Evolutionary conservation across 1,140 invertebrate species (phyloP).

Genomic region (Pristionchus pacificus): DNA sequence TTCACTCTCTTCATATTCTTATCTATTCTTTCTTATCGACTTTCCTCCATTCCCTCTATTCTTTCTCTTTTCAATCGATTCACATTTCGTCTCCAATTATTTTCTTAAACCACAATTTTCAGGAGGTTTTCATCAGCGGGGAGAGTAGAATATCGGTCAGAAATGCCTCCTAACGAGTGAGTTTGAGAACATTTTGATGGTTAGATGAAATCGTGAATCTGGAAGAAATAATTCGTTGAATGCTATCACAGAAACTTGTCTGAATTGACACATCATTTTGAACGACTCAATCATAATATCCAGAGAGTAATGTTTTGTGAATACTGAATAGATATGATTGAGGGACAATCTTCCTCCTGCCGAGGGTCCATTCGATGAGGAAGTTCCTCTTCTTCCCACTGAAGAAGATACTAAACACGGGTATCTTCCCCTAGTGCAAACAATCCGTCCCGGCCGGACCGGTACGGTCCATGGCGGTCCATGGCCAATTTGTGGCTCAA

Average conservation of each 20-base stretch:
- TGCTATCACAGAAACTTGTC: not conserved
- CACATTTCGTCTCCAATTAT: not conserved
- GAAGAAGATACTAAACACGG: constrained; percentile 8
- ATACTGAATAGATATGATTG: constrained; percentile 7
- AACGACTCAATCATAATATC: not conserved
- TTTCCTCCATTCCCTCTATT: not conserved
- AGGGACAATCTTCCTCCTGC: constrained; percentile 28
- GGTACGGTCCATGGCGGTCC: too few species aligned
- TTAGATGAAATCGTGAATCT: not conserved
- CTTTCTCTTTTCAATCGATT: not conserved
- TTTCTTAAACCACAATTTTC: constrained; percentile 15
- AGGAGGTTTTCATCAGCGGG: constrained; percentile 9
- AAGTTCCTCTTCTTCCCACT: constrained; percentile 16
- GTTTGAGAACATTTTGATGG: not conserved
- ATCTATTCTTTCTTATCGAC: not conserved
- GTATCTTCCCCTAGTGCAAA: too few species aligned
- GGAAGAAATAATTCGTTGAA: not conserved
- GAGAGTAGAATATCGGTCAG: not conserved
- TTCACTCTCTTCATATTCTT: not conserved
- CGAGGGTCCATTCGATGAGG: constrained; percentile 34
- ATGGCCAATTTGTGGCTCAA: too few species aligned
- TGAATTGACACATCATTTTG: not conserved
- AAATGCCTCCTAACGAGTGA: not conserved
- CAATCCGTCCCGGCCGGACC: too few species aligned
- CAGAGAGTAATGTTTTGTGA: constrained; percentile 2